Evolutionary conservation across 2,888 invertebrate species (phyloP).

Genomic region (Stomorhina lunata): DNA sequence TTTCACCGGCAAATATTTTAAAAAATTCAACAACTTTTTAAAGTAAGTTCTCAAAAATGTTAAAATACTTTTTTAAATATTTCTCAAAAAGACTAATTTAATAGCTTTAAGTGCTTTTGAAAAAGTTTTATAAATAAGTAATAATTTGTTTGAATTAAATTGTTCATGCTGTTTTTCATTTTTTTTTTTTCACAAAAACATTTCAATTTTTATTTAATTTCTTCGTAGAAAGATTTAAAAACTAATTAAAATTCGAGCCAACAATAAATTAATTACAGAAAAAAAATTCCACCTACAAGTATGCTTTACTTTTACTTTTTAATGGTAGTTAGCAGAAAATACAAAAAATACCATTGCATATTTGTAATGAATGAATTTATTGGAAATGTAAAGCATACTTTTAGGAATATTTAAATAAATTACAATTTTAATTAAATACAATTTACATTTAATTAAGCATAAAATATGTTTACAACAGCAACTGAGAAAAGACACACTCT

Average conservation of each 20-base stretch:
- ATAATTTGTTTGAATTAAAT: too few species aligned
- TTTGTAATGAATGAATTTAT: neutral
- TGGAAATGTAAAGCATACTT: slow-evolving; percentile 48
- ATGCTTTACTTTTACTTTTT: neutral
- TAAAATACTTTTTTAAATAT: too few species aligned
- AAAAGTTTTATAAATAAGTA: too few species aligned
- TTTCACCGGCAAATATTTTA: too few species aligned
- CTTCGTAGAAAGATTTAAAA: too few species aligned
- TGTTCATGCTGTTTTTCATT: too few species aligned
- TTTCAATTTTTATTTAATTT: too few species aligned
- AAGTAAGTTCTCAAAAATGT: too few species aligned
- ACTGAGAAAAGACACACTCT: neutral
- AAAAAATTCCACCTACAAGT: neutral
- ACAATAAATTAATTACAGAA: neutral
- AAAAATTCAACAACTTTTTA: too few species aligned
- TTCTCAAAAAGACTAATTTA: too few species aligned
- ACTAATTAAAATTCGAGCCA: neutral
- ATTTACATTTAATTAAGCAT: slow-evolving; percentile 58
- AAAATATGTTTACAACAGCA: slow-evolving; percentile 27
- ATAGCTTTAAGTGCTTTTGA: too few species aligned
- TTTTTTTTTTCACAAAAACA: too few species aligned
- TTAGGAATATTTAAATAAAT: slow-evolving; percentile 32
- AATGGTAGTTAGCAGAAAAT: neutral
- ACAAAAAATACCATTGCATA: slow-evolving; percentile 40
- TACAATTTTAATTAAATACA: slow-evolving; percentile 38